Evolutionary conservation across 2,888 invertebrate genomes (phyloP).

Genomic region (Caenorhabditis angaria): DNA sequence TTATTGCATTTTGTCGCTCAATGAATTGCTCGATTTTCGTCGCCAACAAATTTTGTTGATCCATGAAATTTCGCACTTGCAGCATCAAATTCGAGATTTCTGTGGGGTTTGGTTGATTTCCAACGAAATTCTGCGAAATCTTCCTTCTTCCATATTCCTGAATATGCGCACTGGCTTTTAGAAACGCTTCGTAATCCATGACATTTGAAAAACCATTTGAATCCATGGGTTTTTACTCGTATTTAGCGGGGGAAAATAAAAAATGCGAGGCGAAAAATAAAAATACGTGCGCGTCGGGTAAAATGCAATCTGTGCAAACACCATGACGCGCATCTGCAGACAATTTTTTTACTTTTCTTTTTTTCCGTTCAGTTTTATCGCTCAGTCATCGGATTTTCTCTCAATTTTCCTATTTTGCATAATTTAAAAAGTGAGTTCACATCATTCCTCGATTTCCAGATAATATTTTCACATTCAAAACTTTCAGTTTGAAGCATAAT

Average conservation of each 20-base stretch:
- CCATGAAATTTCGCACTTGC: neutral
- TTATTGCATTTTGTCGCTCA: neutral
- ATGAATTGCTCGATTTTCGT: constrained; percentile 3
- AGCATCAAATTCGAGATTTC: neutral
- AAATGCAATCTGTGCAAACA: neutral
- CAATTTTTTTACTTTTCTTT: neutral
- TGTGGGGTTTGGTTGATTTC: neutral
- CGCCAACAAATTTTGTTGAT: neutral
- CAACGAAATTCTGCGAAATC: too few species aligned
- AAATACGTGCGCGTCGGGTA: too few species aligned
- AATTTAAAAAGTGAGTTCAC: too few species aligned
- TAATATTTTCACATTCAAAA: too few species aligned
- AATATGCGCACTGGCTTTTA: neutral
- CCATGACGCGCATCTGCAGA: constrained; percentile 6
- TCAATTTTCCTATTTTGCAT: too few species aligned
- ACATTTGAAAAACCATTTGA: neutral
- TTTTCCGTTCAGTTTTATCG: too few species aligned
- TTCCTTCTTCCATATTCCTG: neutral
- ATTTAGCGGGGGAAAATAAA: too few species aligned
- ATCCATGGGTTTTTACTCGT: too few species aligned
- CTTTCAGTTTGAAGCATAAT: too few species aligned
- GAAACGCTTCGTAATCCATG: neutral
- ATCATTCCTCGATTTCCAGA: too few species aligned
- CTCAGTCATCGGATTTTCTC: too few species aligned
- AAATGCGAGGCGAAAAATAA: too few species aligned